A percentile compares a stretch with the other conserved stretches of the same genome.
Conservation (phyloP, 1,140 invertebrate species). For the Drusus annulatus region DNA sequence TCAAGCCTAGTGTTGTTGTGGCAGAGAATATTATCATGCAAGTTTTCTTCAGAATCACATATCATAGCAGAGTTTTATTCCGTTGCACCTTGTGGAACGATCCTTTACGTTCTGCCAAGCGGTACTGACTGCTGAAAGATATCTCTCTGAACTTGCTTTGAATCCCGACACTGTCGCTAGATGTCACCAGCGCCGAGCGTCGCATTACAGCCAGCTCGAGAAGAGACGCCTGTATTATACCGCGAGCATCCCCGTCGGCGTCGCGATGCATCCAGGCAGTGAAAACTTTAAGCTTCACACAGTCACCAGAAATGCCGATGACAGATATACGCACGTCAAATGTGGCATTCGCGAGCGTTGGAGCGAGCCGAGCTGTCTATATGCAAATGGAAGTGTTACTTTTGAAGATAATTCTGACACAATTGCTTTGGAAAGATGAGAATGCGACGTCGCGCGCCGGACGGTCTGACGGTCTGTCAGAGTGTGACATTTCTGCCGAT, state of each 20-base stretch:
- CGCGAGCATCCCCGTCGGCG: conserved; percentile 4
- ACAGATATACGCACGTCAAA: conserved; percentile 55
- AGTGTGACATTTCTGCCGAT: not conserved
- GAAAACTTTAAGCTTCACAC: not conserved
- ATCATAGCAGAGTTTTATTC: too few species aligned
- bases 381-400: conserved; percentile 38
- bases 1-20: too few species aligned
- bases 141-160: not conserved
- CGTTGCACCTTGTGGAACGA: too few species aligned
- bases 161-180: conserved; percentile 23
- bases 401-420: conserved; percentile 3
- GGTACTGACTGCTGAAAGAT: not conserved
- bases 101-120: too few species aligned
- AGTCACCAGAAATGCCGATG: conserved; percentile 29
- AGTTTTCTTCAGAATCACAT: too few species aligned
- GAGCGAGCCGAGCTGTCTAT: conserved; percentile 24
- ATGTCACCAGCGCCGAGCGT: conserved; percentile 34
- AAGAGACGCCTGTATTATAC: too few species aligned
- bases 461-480: not conserved
- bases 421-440: conserved; percentile 28
- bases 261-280: conserved; percentile 2
- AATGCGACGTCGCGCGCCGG: conserved; percentile 2
- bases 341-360: conserved; percentile 17
- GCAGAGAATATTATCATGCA: too few species aligned
- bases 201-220: conserved; percentile 21